Percentiles rank a stretch among this genome's conserved stretches.
phyloP scores from a whole-genome alignment of 2,113 vertebrate genomes.

The Chiloscyllium plagiosum region DNA sequence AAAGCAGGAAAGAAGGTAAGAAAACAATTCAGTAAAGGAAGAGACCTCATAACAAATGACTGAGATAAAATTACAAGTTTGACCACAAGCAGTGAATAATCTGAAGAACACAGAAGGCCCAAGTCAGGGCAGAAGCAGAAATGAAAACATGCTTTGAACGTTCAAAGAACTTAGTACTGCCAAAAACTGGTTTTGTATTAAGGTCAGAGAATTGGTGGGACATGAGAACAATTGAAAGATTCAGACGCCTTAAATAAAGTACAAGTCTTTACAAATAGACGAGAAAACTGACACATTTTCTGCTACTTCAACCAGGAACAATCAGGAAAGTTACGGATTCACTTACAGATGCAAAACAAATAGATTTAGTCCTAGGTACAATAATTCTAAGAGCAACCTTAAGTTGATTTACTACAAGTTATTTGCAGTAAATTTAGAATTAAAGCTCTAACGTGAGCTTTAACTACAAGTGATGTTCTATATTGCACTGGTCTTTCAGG shows the following conservation, averaged over 20 bases:
- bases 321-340: not conserved
- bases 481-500: not conserved
- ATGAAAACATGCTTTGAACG: too few species aligned
- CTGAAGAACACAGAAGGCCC: too few species aligned
- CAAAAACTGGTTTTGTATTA: not conserved
- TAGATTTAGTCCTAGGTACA: not conserved
- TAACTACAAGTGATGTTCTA: not conserved
- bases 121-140: too few species aligned
- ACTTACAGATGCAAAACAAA: not conserved
- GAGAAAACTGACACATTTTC: not conserved
- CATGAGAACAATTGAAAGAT: not conserved
- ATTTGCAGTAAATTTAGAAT: too few species aligned
- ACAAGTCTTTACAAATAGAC: too few species aligned
- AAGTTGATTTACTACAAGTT: not conserved
- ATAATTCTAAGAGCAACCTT: not conserved
- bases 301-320: not conserved
- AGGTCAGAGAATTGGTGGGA: not conserved
- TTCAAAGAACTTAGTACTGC: not conserved
- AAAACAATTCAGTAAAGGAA: too few species aligned
- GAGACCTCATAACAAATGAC: too few species aligned
- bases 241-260: not conserved
- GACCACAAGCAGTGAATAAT: too few species aligned
- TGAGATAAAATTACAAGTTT: too few species aligned
- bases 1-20: too few species aligned
- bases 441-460: not conserved